These are phyloP conservation scores for Alentia gelatinosa DNA, from an alignment of 2,888 invertebrate genomes.

Conservation along the genomic window DNA sequence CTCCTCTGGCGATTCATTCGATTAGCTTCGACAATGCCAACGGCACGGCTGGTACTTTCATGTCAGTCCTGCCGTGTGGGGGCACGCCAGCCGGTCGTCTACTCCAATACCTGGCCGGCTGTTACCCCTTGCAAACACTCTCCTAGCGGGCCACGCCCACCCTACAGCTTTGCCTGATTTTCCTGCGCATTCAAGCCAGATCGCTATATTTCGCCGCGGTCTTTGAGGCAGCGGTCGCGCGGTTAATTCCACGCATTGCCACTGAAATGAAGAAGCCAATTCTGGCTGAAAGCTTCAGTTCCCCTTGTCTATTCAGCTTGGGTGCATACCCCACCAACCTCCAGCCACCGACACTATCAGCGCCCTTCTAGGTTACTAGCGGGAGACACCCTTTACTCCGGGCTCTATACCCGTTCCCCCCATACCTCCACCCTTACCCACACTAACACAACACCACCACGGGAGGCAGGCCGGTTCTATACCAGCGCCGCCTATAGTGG, in stretches of 20 bases:
- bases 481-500: background rate
- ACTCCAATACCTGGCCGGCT: background rate
- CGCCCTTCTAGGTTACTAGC: background rate
- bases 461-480: background rate
- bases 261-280: background rate
- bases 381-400: background rate
- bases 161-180: background rate
- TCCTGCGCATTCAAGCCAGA: background rate
- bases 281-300: background rate
- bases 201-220: background rate
- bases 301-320: background rate
- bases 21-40: constrained; percentile 25
- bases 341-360: constrained; percentile 3
- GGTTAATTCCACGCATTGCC: constrained; percentile 20
- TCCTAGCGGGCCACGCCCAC: background rate
- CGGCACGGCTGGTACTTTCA: background rate
- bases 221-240: background rate
- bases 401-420: background rate
- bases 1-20: constrained; percentile 47
- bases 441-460: background rate
- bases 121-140: no score
- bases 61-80: background rate
- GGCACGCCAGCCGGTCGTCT: no score
- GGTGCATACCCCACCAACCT: background rate
- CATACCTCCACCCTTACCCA: background rate